Evolutionary conservation across 2,888 invertebrate genomes (phyloP), one percentile per base, ranked within the genome.

Genomic region (Fragum fragum): DNA sequence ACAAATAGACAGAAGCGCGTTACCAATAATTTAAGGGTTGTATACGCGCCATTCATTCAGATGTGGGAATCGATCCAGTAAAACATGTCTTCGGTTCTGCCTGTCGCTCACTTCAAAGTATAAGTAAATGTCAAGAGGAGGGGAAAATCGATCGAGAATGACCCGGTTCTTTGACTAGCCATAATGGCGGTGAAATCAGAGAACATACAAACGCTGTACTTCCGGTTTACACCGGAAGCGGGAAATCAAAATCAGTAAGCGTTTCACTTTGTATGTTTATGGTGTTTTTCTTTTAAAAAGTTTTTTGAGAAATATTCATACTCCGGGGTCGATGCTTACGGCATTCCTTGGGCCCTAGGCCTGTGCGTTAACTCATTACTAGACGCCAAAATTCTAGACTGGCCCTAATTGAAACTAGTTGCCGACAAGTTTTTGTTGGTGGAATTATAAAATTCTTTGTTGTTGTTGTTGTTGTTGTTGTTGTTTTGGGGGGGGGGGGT

Each of bases 101-200:
- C 57, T 57, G 57, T 57, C 57, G 57, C 26, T 57, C 21, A 57
- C 57, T 57, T 47, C 47, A 47, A 47, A 47, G 14, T 47, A 47
- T 47, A 47, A 47, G 47, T 47, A 47, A 47, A 26, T 61, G 32
- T 61, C 61, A 32, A 29, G 14, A 71, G 55, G 16, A 18, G 39
- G 28, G 23, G 32, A 36, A 42, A 66, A 66, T 71, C 55, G 71
- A 71, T 71, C 52, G 26, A 3, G 36, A 53, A 55, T 71, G 71
- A 71, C 71, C 71, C 55, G 71, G 36, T 71, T 71, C 55, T 71
- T 71, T 71, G 36, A 53, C 55, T 36, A 42, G 66, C 23, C 66
- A 21, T 26, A 42, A 39, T 66, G 66, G 66, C 42, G 66, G 36
- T 66, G 66, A 66, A 39, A 42, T 66, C 66, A 36, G 66, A 66